A percentile compares a stretch with the other conserved stretches of the same genome.
Conservation (phyloP, 2,113 vertebrate genomes). For the Pao palembangensis region DNA sequence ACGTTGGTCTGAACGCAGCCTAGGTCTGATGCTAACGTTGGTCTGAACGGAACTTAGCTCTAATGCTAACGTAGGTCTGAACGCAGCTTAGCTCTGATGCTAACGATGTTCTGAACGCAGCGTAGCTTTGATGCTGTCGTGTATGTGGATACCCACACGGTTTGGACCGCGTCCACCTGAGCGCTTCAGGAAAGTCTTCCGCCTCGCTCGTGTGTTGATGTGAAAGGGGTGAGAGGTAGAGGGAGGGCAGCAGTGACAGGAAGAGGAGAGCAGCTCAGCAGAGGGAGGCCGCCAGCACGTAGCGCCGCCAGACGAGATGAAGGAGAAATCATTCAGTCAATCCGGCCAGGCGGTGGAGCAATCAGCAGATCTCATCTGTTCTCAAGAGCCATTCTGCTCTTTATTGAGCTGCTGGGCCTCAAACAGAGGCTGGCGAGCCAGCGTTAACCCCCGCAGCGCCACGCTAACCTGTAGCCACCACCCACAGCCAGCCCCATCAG, state of each 20-base stretch:
- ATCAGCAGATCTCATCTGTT: constrained; percentile 77
- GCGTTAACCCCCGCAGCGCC: constrained; percentile 49
- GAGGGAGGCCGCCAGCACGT: constrained; percentile 41
- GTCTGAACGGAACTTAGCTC: too few relatives aligned
- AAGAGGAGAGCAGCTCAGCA: constrained; percentile 30
- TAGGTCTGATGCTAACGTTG: too few relatives aligned
- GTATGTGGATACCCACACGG: too few relatives aligned
- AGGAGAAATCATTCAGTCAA: constrained; percentile 78
- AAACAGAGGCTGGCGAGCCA: constrained; percentile 46
- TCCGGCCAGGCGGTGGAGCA: constrained; percentile 61
- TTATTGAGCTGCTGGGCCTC: constrained; percentile 76
- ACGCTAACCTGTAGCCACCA: neutral
- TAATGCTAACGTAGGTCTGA: too few relatives aligned
- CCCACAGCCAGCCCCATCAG: neutral
- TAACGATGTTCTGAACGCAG: too few relatives aligned
- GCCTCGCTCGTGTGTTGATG: too few relatives aligned
- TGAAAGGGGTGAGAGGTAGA: constrained; percentile 29
- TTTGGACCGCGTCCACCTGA: too few relatives aligned
- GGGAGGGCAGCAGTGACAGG: constrained; percentile 43
- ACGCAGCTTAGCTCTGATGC: too few relatives aligned
- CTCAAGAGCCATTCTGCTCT: constrained; percentile 72
- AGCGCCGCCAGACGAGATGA: constrained; percentile 67
- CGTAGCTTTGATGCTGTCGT: too few relatives aligned
- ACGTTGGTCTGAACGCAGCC: too few relatives aligned
- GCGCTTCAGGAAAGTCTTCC: too few relatives aligned